Conservation (phyloP, 2,888 invertebrate genomes). For the Dasypolia templi region DNA sequence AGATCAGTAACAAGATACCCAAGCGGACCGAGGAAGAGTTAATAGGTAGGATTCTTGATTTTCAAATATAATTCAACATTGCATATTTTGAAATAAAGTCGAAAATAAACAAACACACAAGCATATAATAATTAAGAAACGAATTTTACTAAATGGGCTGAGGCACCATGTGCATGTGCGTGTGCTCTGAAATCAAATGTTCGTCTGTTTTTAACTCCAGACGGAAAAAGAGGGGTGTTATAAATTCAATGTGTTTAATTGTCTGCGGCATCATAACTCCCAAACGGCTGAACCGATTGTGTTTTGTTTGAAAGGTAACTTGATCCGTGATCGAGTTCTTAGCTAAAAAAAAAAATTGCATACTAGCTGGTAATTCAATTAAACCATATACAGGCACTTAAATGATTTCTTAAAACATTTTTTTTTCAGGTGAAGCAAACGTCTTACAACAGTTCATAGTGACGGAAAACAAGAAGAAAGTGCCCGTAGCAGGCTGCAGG, state of each 20-base stretch:
- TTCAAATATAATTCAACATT: background rate
- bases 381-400: background rate
- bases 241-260: too few species aligned
- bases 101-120: background rate
- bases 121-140: background rate
- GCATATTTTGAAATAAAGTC: rapidly evolving
- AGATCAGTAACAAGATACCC: constrained; percentile 94
- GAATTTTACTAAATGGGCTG: background rate
- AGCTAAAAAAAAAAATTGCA: too few species aligned
- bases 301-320: too few species aligned
- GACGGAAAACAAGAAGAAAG: constrained; percentile 94
- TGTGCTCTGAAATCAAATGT: background rate
- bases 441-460: constrained; percentile 96
- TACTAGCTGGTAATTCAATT: too few species aligned
- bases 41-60: constrained; percentile 89
- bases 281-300: too few species aligned
- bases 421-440: constrained; percentile 94
- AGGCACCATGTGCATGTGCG: background rate
- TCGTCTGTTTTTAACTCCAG: too few species aligned
- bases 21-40: constrained; percentile 93
- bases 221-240: too few species aligned
- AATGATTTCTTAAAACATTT: background rate
- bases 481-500: constrained; percentile 97
- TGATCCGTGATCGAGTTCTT: too few species aligned
- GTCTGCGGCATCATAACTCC: too few species aligned